Evolutionary conservation across 2,113 vertebrate genomes (phyloP).

Genomic region (Aptenodytes patagonicus): DNA sequence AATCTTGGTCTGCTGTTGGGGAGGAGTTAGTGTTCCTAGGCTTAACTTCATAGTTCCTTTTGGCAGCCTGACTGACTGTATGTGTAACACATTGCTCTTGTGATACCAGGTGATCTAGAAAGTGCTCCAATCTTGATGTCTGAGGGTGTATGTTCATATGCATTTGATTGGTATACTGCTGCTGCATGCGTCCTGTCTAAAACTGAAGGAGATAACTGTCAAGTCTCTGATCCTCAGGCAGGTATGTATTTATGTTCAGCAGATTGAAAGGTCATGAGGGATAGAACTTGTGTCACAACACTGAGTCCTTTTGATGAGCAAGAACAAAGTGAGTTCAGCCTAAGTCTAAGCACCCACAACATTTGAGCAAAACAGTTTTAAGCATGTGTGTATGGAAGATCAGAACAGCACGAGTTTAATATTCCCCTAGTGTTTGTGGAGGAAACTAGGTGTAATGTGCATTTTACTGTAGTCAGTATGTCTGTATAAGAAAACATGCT

Average conservation of each 20-base stretch:
- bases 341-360: neutral
- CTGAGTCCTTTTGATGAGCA: neutral
- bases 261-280: neutral
- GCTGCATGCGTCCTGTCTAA: constrained; percentile 89
- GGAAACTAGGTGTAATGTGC: neutral
- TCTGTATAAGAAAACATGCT: neutral
- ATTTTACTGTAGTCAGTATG: neutral
- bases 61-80: neutral
- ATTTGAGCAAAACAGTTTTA: neutral
- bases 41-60: neutral
- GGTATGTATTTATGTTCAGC: constrained; percentile 72
- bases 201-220: constrained; percentile 85
- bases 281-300: neutral
- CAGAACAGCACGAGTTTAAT: neutral
- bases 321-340: neutral
- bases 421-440: neutral
- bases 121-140: constrained; percentile 83
- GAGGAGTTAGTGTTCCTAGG: neutral
- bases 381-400: rapidly evolving
- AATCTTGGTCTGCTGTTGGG: neutral
- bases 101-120: constrained; percentile 82
- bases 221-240: constrained; percentile 85
- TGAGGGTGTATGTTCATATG: constrained; percentile 76
- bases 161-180: constrained; percentile 90
- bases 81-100: neutral